Conservation (phyloP, 1,140 invertebrate species). For the silkworm (Bombyx mori) region ASM3026992v2 NC_085117.1:13636501-13637000, state of each 20-base stretch:
- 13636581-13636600: slow-evolving; percentile 25
- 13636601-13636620: slow-evolving; percentile 17
- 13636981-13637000: slow-evolving; percentile 71
- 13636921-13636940: slow-evolving; percentile 53
- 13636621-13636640: slow-evolving; percentile 29
- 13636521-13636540: slow-evolving; percentile 20
- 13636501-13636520: slow-evolving; percentile 36
- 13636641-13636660: slow-evolving; percentile 37
- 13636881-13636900: slow-evolving; percentile 71
- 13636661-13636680: slow-evolving; percentile 23
- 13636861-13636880: slow-evolving; percentile 74
- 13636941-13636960: slow-evolving; percentile 53
- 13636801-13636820: slow-evolving; percentile 67
- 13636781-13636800: slow-evolving; percentile 70
- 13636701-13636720: slow-evolving; percentile 36
- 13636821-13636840: slow-evolving; percentile 57
- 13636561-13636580: slow-evolving; percentile 37
- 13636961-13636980: slow-evolving; percentile 54
- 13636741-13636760: slow-evolving; percentile 54
- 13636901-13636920: slow-evolving; percentile 63
- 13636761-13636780: slow-evolving; percentile 70
- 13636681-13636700: slow-evolving; percentile 17
- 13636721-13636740: slow-evolving; percentile 28
- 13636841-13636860: slow-evolving; percentile 67
- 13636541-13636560: slow-evolving; percentile 23